phyloP scores from a whole-genome alignment of 2,888 invertebrate species.

The Harpagoxenus sublaevis region DNA sequence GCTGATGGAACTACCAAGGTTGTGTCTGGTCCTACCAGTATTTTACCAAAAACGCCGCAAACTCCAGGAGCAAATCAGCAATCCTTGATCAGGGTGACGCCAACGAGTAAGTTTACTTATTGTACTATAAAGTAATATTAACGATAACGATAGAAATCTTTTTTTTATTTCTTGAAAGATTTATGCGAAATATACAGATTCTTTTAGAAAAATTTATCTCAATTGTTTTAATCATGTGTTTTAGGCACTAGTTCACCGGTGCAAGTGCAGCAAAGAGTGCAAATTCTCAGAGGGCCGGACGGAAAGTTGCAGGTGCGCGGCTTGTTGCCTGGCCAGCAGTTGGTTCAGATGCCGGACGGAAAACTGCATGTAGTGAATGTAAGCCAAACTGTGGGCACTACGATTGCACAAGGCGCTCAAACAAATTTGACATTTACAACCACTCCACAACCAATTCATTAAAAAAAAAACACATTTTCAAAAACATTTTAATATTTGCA shows the following conservation, averaged over 20 bases:
- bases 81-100: conserved; percentile 87
- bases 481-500: not conserved
- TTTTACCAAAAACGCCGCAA: conserved; percentile 87
- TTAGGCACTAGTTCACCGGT: conserved; percentile 79
- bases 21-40: conserved; percentile 88
- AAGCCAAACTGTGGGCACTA: conserved; percentile 88
- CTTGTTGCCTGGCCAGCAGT: conserved; percentile 96
- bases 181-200: not conserved
- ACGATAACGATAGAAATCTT: not conserved
- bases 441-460: conserved; percentile 63
- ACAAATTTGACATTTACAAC: conserved; percentile 62
- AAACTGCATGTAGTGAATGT: conserved; percentile 94
- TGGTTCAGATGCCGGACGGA: conserved; percentile 97
- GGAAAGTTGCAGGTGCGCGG: conserved; percentile 97
- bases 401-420: conserved; percentile 75
- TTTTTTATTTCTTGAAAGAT: not conserved
- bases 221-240: not conserved
- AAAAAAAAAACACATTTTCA: not conserved
- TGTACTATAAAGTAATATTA: conserved; percentile 1
- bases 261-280: conserved; percentile 91
- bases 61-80: conserved; percentile 84
- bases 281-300: conserved; percentile 96
- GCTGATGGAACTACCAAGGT: conserved; percentile 90
- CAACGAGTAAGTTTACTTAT: conserved; percentile 75
- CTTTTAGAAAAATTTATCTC: not conserved